phyloP scores from a whole-genome alignment of 2,888 invertebrate genomes.

The Pyrochroa serraticornis region DNA sequence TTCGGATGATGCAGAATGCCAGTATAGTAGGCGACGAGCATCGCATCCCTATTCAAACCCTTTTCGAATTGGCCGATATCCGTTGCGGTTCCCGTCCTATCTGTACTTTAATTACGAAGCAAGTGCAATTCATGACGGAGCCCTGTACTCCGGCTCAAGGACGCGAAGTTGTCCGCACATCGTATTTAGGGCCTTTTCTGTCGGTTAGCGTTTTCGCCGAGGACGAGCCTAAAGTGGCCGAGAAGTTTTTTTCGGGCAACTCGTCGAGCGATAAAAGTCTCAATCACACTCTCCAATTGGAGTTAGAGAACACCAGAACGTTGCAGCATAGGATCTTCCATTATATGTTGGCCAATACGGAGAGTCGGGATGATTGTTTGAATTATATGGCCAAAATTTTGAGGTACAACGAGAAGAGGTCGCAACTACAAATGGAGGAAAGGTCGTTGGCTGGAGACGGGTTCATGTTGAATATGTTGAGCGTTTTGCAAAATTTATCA shows the following conservation, averaged over 20 bases:
- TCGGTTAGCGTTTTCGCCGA: constrained; percentile 92
- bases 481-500: constrained; percentile 88
- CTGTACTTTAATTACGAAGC: constrained; percentile 67
- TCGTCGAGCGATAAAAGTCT: constrained; percentile 68
- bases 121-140: constrained; percentile 76
- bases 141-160: constrained; percentile 79
- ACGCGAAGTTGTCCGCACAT: constrained; percentile 82
- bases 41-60: constrained; percentile 62
- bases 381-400: constrained; percentile 80
- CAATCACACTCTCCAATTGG: constrained; percentile 75
- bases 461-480: constrained; percentile 92
- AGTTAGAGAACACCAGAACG: constrained; percentile 78
- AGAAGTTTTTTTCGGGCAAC: constrained; percentile 61
- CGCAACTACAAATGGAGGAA: constrained; percentile 91
- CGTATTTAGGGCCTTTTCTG: constrained; percentile 91
- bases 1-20: constrained; percentile 69
- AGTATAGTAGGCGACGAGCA: constrained; percentile 73
- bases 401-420: constrained; percentile 81
- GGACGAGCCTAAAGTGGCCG: constrained; percentile 75
- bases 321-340: constrained; percentile 84
- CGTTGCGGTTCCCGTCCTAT: constrained; percentile 79
- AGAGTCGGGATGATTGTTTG: constrained; percentile 80
- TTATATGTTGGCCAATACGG: constrained; percentile 79
- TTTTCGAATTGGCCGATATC: constrained; percentile 82
- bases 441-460: constrained; percentile 89